Base-by-base conservation (phyloP, 1,140 invertebrate genomes). In the Araneus ventricosus region DNA sequence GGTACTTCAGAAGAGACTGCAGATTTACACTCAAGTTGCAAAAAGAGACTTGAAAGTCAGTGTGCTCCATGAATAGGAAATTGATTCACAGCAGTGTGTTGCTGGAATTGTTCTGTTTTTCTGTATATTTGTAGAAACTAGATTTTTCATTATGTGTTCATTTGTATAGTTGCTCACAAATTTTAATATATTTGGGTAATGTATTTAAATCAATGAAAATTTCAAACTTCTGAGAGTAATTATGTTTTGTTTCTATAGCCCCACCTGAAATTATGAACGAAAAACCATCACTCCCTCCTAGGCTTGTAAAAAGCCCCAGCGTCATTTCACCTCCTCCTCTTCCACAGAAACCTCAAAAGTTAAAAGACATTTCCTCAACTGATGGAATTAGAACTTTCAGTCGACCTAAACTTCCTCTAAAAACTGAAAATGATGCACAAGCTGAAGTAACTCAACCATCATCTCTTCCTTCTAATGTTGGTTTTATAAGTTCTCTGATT, bases 261-360 rank as follows among this genome's bases (percentile, higher is more conserved):
- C 34, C 82, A 17, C 82, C 34, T 52, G 30, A 20, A 63, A 92
- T 27, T 34, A 85, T 85, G 75, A 30, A 34, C 5, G 91, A 92
- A 3, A 92, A 87, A 30, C 91, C 91, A 27, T 14, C 75, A n/a
- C 39, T 92, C 41, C 87, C 91, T 24, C 91, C 91, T 7, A 92
- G 91, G 22, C 27, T 41, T 59, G n/a, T 88, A n/a, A 93, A 75
- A 34, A 37, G 8, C 27, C 61, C 39, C 10, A n/a, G 14, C 4
- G 27, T 8, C 22, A 24, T 37, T 39, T 88, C 92, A 22, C 92
- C 92, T 52, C 92, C 92, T 45, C 86, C 92, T 39, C 89, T 94
- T 14, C 93, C 93, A 22, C 87, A 92, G 39, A 94, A 94, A n/a
- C 93, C 93, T 27, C 57, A 52, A 39, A 94, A 92, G 57, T 30